phyloP scores from a whole-genome alignment of 2,113 vertebrate genomes.

The Elaphurus davidianus region DNA sequence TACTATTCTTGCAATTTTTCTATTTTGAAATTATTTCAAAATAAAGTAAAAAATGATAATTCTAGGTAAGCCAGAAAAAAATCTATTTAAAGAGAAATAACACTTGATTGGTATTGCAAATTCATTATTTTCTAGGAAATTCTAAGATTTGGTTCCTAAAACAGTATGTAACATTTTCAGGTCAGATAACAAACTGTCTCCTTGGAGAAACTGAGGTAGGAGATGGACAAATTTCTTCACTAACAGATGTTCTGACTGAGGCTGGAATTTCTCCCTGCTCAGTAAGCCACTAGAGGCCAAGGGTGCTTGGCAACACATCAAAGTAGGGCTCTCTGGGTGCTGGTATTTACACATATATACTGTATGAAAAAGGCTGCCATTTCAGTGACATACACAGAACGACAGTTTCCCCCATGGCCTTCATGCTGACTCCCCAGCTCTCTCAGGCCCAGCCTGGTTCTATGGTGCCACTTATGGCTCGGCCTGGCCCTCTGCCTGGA shows the following conservation, averaged over 20 bases:
- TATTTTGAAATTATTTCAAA: slow-evolving; percentile 1
- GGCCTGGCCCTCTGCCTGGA: not conserved
- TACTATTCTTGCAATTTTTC: not conserved
- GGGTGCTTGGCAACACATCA: slow-evolving; percentile 64
- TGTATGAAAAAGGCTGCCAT: slow-evolving; percentile 51
- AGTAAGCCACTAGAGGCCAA: slow-evolving; percentile 58
- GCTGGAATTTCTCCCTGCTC: slow-evolving; percentile 30
- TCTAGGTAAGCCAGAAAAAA: not conserved
- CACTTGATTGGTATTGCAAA: not conserved
- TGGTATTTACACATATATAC: slow-evolving; percentile 39
- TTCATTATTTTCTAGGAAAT: not conserved
- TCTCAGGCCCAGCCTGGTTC: not conserved
- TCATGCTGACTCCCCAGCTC: not conserved
- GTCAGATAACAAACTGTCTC: not conserved
- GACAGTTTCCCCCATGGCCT: not conserved
- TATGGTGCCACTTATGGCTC: not conserved
- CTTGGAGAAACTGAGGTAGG: not conserved
- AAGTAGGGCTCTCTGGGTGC: slow-evolving; percentile 30
- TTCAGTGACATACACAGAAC: slow-evolving; percentile 23
- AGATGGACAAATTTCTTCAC: not conserved
- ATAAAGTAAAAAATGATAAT: not conserved
- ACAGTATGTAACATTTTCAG: not conserved
- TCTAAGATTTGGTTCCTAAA: not conserved
- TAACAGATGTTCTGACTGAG: not conserved
- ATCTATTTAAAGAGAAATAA: not conserved